Conservation (phyloP, 2,888 invertebrate species). For the Vanessa cardui region DNA sequence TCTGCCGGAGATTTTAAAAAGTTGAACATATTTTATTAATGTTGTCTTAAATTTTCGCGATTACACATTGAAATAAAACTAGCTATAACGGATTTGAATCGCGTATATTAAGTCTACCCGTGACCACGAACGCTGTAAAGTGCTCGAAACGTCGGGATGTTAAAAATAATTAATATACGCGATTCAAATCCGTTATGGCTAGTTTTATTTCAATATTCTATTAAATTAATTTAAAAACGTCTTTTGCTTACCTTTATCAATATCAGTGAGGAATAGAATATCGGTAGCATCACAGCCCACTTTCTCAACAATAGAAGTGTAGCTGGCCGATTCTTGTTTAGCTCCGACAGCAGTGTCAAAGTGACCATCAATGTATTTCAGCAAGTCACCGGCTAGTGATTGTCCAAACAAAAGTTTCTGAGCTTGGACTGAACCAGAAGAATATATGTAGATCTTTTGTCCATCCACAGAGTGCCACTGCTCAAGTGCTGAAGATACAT, state of each 20-base stretch:
- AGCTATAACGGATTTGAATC: too few species aligned
- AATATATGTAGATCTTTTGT: conserved; percentile 91
- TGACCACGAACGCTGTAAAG: too few species aligned
- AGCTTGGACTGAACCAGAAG: conserved; percentile 95
- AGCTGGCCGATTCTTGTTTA: conserved; percentile 91
- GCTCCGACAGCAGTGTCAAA: conserved; percentile 94
- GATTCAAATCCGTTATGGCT: too few species aligned
- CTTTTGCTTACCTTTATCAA: conserved; percentile 85
- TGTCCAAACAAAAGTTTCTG: conserved; percentile 93
- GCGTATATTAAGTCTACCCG: too few species aligned
- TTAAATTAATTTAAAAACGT: neutral
- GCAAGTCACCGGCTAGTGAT: conserved; percentile 89
- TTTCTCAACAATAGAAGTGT: conserved; percentile 88
- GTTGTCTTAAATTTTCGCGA: too few species aligned
- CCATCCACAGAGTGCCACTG: conserved; percentile 87
- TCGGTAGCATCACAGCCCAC: conserved; percentile 85
- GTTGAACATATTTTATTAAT: neutral
- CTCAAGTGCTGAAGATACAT: conserved; percentile 89
- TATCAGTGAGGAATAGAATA: conserved; percentile 94
- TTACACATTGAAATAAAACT: too few species aligned
- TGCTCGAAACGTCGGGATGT: too few species aligned
- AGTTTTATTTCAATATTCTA: too few species aligned
- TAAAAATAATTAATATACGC: too few species aligned
- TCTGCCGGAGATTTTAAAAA: too few species aligned
- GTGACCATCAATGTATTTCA: conserved; percentile 87